Evolutionary conservation across 53 echinoderm and acorn worm species (phyloP).

Genomic region (Mesocentrotus franciscanus): DNA sequence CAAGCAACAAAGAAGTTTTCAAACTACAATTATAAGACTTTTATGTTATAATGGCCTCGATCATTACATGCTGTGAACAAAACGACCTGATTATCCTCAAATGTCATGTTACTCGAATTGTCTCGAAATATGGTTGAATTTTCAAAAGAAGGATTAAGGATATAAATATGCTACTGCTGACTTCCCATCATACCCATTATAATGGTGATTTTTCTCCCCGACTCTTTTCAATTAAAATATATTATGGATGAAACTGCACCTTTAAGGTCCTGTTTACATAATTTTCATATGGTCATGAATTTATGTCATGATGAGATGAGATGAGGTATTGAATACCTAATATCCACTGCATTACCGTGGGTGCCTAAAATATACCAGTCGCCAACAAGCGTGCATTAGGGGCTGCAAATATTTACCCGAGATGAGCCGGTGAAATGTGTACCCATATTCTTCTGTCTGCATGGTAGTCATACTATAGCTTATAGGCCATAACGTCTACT

Average conservation of each 20-base stretch:
- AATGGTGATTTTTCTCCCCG: no score
- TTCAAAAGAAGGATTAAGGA: no score
- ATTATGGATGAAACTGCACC: background rate
- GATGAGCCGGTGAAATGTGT: background rate
- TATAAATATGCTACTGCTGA: no score
- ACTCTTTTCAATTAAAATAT: background rate
- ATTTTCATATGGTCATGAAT: background rate
- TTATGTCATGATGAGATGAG: background rate
- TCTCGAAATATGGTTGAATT: no score
- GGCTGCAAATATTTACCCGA: slow-evolving; percentile 8
- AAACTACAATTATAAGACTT: no score
- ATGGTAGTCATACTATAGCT: background rate
- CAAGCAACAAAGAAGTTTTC: no score
- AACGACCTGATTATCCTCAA: no score
- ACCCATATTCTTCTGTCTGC: background rate
- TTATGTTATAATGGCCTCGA: no score
- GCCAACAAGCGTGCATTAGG: background rate
- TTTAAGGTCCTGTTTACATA: background rate
- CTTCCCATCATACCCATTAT: no score
- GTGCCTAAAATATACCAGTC: background rate
- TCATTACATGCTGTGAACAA: no score
- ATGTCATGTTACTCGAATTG: no score
- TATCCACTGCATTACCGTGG: background rate
- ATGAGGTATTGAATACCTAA: background rate
- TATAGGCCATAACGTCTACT: no score